Percentiles rank a stretch among this genome's conserved stretches.
Conservation (phyloP, 2,797 vertebrate species). For the Chloroceryle amazona region DNA sequence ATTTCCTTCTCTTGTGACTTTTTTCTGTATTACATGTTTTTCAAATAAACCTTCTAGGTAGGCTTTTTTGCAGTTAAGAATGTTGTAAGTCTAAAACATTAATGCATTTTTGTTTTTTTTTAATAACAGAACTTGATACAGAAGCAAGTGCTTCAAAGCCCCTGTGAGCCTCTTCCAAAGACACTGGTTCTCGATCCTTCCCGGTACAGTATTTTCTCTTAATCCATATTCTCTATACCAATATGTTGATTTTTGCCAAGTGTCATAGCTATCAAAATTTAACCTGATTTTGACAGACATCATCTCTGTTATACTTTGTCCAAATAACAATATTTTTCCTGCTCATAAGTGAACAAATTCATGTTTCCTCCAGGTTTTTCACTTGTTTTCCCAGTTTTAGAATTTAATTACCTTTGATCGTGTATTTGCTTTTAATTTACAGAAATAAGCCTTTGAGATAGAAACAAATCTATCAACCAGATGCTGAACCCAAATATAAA, state of each 20-base stretch:
- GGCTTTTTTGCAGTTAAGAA: not conserved
- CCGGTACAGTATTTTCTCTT: conserved; percentile 36
- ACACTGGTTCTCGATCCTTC: not conserved
- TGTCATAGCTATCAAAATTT: not conserved
- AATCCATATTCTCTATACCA: not conserved
- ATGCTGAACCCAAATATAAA: not conserved
- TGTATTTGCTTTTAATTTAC: conserved; percentile 28
- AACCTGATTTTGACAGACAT: not conserved
- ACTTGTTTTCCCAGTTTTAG: not conserved
- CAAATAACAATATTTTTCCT: not conserved
- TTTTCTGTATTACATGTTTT: rapidly evolving
- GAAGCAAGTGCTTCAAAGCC: not conserved
- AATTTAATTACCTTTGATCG: conserved; percentile 13
- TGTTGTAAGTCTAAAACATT: not conserved
- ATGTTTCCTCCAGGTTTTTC: not conserved
- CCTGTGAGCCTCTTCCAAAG: not conserved
- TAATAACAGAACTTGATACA: not conserved
- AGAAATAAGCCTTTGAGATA: conserved; percentile 21
- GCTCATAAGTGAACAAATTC: not conserved
- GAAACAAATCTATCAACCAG: conserved; percentile 8
- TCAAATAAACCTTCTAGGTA: not conserved
- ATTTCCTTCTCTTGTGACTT: not conserved
- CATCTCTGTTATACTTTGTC: not conserved
- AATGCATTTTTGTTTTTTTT: not conserved
- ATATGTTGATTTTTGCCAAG: not conserved